Percentiles rank a stretch among this genome's conserved stretches.
These are phyloP conservation scores for Zoanthus solanderi DNA, from an alignment of 92 coral and sea anemone genomes.

Conservation along the genomic window DNA sequence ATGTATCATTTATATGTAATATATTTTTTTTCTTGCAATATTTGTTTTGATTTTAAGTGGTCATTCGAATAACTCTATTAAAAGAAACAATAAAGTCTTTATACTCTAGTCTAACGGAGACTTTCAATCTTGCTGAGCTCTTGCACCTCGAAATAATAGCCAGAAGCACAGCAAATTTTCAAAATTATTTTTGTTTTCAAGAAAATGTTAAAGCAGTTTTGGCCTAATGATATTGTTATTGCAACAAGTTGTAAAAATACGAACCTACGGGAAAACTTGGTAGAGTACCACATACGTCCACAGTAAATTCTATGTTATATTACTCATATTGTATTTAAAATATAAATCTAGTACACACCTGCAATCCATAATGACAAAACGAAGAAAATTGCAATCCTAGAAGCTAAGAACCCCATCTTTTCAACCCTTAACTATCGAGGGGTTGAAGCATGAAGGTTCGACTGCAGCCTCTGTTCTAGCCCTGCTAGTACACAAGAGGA, in stretches of 20 bases:
- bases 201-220: neutral
- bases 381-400: conserved; percentile 72
- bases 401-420: conserved; percentile 96
- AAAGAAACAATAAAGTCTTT: conserved; percentile 36
- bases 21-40: neutral
- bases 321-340: neutral
- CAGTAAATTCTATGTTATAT: neutral
- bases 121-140: conserved; percentile 1
- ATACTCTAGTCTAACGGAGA: conserved; percentile 1
- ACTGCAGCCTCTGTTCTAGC: conserved; percentile 66
- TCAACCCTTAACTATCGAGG: conserved; percentile 81
- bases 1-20: neutral
- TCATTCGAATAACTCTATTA: neutral
- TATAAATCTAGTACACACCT: conserved; percentile 5
- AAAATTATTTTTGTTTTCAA: neutral
- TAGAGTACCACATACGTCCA: neutral
- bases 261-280: neutral
- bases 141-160: neutral
- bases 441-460: conserved; percentile 99
- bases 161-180: neutral
- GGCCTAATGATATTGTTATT: neutral
- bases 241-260: neutral
- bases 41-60: neutral
- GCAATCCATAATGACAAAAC: conserved; percentile 14
- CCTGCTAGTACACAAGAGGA: conserved; percentile 54